Conservation (phyloP, 2,888 invertebrate species). For the Drosophila multiciliata region DNA sequence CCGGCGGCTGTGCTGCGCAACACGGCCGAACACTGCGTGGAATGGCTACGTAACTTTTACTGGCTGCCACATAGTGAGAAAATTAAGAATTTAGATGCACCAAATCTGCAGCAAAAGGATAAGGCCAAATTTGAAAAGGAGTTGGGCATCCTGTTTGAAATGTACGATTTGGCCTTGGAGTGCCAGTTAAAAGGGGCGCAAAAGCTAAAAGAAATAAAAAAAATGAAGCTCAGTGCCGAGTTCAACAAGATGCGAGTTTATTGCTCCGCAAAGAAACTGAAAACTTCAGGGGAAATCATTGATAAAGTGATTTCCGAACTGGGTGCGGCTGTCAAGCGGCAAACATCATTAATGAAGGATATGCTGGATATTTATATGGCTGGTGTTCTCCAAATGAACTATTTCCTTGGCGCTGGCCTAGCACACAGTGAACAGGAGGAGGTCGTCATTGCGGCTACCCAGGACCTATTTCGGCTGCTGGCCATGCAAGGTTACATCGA, state of each 20-base stretch:
- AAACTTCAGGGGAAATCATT: constrained; percentile 50
- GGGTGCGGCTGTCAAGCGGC: constrained; percentile 59
- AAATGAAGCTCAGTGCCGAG: constrained; percentile 67
- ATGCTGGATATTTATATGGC: constrained; percentile 70
- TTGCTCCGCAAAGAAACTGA: constrained; percentile 46
- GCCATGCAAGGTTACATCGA: constrained; percentile 82
- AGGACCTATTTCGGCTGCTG: constrained; percentile 79
- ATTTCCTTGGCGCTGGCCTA: constrained; percentile 75
- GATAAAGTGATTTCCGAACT: constrained; percentile 57
- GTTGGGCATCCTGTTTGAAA: constrained; percentile 59
- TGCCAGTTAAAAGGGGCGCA: constrained; percentile 66
- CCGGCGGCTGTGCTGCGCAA: constrained; percentile 76
- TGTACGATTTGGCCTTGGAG: constrained; percentile 81
- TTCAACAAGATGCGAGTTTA: constrained; percentile 70
- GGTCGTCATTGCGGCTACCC: constrained; percentile 69
- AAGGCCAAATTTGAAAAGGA: constrained; percentile 72
- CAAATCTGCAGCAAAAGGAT: constrained; percentile 72
- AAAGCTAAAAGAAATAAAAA: constrained; percentile 69
- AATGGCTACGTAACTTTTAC: constrained; percentile 83
- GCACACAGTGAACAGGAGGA: constrained; percentile 53
- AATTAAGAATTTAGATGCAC: constrained; percentile 76
- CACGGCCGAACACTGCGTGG: constrained; percentile 79
- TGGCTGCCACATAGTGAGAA: constrained; percentile 77
- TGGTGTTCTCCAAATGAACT: constrained; percentile 78
- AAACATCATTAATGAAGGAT: constrained; percentile 67